These are phyloP conservation scores for Centroberyx gerrardi DNA, from an alignment of 2,797 vertebrate species.

Conservation along the genomic window DNA sequence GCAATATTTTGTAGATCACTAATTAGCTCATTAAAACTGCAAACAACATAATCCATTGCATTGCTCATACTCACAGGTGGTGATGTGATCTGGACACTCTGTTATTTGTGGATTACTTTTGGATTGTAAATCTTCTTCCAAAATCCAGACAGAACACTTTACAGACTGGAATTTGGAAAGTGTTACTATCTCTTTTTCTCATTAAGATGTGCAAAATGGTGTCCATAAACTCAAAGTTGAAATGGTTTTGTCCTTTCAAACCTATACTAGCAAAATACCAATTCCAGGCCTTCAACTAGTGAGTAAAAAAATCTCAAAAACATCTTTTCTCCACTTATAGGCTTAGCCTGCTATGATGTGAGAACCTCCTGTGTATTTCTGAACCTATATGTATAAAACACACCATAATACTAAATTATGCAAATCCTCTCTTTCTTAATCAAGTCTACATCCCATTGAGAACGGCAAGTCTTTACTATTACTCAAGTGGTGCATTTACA, in stretches of 20 bases:
- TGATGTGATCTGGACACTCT: neutral
- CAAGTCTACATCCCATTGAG: constrained; percentile 39
- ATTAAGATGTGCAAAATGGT: too few species aligned
- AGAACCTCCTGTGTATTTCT: constrained; percentile 35
- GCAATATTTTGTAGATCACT: neutral
- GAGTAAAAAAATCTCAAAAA: constrained; percentile 40
- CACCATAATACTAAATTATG: constrained; percentile 48
- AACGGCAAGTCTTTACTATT: constrained; percentile 25
- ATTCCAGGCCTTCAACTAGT: constrained; percentile 24
- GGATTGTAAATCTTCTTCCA: neutral
- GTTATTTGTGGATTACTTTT: neutral
- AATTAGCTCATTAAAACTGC: neutral
- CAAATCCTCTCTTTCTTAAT: constrained; percentile 61
- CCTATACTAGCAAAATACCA: too few species aligned
- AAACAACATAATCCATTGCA: neutral
- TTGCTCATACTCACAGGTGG: neutral
- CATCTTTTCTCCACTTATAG: constrained; percentile 1
- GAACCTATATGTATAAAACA: constrained; percentile 37
- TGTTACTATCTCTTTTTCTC: too few species aligned
- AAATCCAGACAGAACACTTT: neutral
- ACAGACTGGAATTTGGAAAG: too few species aligned
- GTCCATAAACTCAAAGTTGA: too few species aligned
- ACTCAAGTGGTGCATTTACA: constrained; percentile 21
- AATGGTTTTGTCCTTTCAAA: too few species aligned
- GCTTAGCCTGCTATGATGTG: constrained; percentile 55